Conservation (phyloP, 2,113 vertebrate genomes). For the Rousettus leschenaultii region DNA sequence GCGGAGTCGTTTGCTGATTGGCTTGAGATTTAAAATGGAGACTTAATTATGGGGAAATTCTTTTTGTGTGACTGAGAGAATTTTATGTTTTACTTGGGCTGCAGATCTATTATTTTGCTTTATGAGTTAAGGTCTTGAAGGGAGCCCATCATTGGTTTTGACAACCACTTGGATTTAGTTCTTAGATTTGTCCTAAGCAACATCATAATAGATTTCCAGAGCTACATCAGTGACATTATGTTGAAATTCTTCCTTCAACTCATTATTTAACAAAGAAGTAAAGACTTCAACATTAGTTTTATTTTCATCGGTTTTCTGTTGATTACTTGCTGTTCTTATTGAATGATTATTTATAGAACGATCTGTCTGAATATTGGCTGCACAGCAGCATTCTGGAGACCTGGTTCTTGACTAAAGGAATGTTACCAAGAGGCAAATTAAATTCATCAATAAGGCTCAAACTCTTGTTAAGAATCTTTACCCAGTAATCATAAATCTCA, state of each 20-base stretch:
- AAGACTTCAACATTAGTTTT: neutral
- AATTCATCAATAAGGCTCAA: neutral
- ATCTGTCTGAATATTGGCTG: neutral
- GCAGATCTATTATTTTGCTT: neutral
- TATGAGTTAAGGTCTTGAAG: neutral
- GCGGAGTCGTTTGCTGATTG: neutral
- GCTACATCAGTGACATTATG: neutral
- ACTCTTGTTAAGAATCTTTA: neutral
- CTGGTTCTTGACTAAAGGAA: neutral
- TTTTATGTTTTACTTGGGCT: neutral
- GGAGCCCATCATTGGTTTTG: neutral
- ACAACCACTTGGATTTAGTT: neutral
- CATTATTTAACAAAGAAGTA: neutral
- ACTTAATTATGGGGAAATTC: neutral
- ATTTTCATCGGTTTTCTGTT: neutral
- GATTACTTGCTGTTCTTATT: neutral
- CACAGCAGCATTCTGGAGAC: neutral
- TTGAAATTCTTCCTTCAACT: constrained; percentile 13
- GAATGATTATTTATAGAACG: neutral
- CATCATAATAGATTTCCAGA: neutral
- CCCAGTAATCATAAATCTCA: neutral
- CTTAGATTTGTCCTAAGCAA: neutral
- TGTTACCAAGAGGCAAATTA: neutral
- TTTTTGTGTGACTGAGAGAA: neutral
- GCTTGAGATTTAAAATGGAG: neutral